Evolutionary conservation across 2,113 vertebrate species (phyloP).

Genomic region (Raja brachyura): DNA sequence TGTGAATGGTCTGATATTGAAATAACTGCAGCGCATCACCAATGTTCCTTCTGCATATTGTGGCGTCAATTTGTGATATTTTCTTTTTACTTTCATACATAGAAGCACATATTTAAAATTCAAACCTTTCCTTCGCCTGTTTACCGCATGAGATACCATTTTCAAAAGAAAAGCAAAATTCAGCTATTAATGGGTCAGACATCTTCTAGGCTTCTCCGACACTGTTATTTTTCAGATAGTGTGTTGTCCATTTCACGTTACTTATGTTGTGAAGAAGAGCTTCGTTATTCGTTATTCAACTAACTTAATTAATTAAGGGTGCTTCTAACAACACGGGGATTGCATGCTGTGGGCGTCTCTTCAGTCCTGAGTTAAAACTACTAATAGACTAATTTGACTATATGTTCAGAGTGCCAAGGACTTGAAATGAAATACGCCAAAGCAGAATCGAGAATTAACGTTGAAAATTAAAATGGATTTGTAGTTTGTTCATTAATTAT

Average conservation of each 20-base stretch:
- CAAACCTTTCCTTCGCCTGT: neutral
- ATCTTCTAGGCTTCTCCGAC: neutral
- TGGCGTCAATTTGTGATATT: too few relatives aligned
- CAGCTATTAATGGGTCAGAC: neutral
- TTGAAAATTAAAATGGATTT: neutral
- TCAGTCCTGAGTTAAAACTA: neutral
- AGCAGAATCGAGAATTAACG: neutral
- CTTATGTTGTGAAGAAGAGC: neutral
- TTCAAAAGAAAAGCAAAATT: neutral
- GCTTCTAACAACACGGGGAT: too few relatives aligned
- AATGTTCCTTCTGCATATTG: neutral
- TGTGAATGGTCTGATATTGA: too few relatives aligned
- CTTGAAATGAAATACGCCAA: neutral
- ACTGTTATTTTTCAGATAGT: neutral
- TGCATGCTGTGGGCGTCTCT: neutral
- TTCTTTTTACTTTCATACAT: neutral
- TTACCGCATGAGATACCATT: neutral
- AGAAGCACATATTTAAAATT: too few relatives aligned
- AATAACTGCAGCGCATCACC: too few relatives aligned
- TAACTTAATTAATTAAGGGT: too few relatives aligned
- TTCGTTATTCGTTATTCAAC: too few relatives aligned
- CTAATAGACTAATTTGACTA: neutral
- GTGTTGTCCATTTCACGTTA: neutral
- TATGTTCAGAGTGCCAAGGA: neutral
- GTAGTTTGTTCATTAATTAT: neutral